These are phyloP conservation scores for Euplagia quadripunctaria DNA, from an alignment of 2,888 invertebrate genomes.

Conservation along the genomic window DNA sequence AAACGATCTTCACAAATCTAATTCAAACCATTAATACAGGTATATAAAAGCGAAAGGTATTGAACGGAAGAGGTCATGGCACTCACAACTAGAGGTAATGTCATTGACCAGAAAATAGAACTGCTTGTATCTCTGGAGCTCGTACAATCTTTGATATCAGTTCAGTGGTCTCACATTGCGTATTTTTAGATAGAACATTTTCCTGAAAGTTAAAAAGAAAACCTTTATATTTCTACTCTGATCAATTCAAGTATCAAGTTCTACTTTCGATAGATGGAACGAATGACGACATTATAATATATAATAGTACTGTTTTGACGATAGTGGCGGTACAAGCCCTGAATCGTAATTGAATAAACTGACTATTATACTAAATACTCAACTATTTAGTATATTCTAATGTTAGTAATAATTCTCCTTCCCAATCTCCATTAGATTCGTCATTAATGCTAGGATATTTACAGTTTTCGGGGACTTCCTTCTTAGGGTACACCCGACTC, in stretches of 20 bases:
- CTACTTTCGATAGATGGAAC: not conserved
- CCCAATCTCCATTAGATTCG: no score
- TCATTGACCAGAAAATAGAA: conserved; percentile 31
- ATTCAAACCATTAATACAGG: conserved; percentile 10
- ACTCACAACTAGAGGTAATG: conserved; percentile 23
- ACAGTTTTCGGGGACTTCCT: no score
- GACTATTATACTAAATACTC: no score
- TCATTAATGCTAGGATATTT: no score
- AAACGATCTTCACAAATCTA: not conserved
- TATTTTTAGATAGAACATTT: not conserved
- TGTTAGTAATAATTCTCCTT: no score
- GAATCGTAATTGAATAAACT: no score
- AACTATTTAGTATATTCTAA: no score
- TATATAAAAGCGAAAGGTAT: conserved; percentile 19
- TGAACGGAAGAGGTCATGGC: conserved; percentile 20
- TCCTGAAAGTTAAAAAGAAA: not conserved
- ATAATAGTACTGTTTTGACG: no score
- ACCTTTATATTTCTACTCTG: not conserved
- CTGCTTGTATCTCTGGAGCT: conserved; percentile 3
- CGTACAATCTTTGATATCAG: not conserved
- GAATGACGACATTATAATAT: not conserved
- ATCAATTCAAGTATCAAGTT: not conserved
- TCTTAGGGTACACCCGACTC: no score
- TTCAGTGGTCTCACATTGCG: not conserved
- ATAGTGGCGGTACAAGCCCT: no score